Conservation (phyloP, 2,113 vertebrate genomes). For the Dasypus novemcinctus region DNA sequence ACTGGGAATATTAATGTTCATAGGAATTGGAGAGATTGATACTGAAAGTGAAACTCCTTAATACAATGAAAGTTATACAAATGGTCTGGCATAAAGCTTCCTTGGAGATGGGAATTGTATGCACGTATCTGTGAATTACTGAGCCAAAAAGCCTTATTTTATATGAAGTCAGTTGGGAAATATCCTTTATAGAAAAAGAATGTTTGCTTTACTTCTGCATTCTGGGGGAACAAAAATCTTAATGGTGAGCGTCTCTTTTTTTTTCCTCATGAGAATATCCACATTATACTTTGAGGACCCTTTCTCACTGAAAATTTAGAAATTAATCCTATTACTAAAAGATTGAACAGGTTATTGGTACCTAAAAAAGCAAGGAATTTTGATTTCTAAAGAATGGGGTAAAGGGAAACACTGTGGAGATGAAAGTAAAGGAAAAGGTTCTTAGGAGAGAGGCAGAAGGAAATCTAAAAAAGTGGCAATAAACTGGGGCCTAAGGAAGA, state of each 20-base stretch:
- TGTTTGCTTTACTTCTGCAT: background rate
- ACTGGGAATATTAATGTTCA: background rate
- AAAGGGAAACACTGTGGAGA: background rate
- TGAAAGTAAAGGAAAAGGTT: background rate
- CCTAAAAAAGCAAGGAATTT: background rate
- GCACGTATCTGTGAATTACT: background rate
- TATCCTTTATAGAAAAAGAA: background rate
- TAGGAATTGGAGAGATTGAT: background rate
- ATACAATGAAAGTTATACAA: background rate
- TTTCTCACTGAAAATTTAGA: constrained; percentile 35
- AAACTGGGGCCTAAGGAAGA: background rate
- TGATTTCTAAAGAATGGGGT: background rate
- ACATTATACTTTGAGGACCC: background rate
- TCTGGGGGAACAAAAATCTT: background rate
- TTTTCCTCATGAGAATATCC: background rate
- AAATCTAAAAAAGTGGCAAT: background rate
- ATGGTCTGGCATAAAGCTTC: background rate
- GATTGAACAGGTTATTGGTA: background rate
- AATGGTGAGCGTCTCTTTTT: background rate
- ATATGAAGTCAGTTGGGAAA: background rate
- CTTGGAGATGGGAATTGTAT: background rate
- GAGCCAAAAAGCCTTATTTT: background rate
- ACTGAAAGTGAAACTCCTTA: background rate
- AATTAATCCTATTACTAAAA: background rate
- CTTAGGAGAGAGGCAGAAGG: background rate